Evolutionary conservation across 2,113 vertebrate genomes (phyloP).

Genomic region (Cephalopterus ornatus): DNA sequence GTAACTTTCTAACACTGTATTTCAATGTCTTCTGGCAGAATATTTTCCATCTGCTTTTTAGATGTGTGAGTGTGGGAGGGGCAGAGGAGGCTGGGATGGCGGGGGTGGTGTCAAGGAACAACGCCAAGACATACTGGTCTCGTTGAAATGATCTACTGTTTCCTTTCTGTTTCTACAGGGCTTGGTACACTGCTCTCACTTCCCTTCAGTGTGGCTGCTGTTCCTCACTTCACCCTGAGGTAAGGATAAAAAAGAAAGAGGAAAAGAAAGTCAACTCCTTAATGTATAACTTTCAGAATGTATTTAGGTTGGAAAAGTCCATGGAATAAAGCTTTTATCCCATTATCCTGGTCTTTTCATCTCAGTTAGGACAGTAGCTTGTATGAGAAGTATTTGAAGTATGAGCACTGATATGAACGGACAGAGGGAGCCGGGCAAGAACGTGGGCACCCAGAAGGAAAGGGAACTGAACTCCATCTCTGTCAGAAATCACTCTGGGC

Average conservation of each 20-base stretch:
- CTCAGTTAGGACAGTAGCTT: background rate
- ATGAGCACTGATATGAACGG: background rate
- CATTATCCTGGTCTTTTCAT: background rate
- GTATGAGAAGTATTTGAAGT: background rate
- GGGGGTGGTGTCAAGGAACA: conserved; percentile 46
- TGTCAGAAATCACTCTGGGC: background rate
- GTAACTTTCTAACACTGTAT: conserved; percentile 61
- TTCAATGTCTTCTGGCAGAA: conserved; percentile 60
- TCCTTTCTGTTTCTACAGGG: conserved; percentile 8
- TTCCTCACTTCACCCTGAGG: background rate
- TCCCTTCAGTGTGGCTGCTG: background rate
- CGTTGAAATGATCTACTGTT: conserved; percentile 33
- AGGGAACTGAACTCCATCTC: background rate
- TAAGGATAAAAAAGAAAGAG: background rate
- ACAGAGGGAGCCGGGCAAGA: background rate
- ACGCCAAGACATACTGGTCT: conserved; percentile 21
- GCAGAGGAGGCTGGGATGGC: conserved; percentile 30
- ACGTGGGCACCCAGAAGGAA: background rate
- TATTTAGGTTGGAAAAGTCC: background rate
- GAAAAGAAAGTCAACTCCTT: background rate
- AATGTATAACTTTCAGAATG: background rate
- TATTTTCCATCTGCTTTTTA: conserved; percentile 69
- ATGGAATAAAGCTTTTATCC: background rate
- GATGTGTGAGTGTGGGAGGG: conserved; percentile 53
- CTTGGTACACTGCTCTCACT: background rate